Base-by-base conservation (phyloP, 2,113 vertebrate species). In the Ardeotis arabs region DNA sequence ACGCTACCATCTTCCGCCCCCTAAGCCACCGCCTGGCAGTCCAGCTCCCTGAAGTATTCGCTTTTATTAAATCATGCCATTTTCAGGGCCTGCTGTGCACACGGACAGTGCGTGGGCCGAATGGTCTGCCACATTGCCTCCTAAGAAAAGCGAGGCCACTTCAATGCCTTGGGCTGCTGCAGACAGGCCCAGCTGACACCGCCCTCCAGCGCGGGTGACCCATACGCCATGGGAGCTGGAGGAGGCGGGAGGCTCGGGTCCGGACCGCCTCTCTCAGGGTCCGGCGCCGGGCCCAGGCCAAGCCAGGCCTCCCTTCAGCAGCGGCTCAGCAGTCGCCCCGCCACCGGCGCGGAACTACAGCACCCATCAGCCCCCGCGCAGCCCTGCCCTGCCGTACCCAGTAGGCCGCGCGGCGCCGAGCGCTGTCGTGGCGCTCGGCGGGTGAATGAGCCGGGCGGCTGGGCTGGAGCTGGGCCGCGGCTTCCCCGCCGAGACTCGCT, bases 361-460 rank as follows among this genome's bases (percentile, higher is more conserved):
- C 52, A 0, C 88, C 95, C 93, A 84, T 50, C 74, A 74, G 64
- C 14, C 83, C 69, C 58, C 39, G 58, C 76, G 70, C 24, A 16
- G 37, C 44, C 39, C 39, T 2, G 76, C 17, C 24, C 20, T 4
- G 19, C 14, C 20, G 58, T 80, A 53, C 95, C 96, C 96, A 59
- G 70, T 56, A 68, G 31, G 25, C 91, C 10, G 25, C 31, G 93
- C 70, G 79, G 64, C 78, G 96, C 73, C 94, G 96, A 76, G 64
- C 84, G 96, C 73, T 95, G 96, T 82, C 96, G 97, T 97, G 97
- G 95, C 96, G 66, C 64, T 91, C 5, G 23, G 6, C 20, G 31
- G 14, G 70, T 44, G 91, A 2, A 29, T 63, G 72, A 35, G 35
- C 13, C 3, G 19, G 17, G 44, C 5, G 31, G 37, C 27, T 2